These are phyloP conservation scores for Sinonovacula constricta DNA, from an alignment of 1,140 invertebrate genomes.

Conservation along the genomic window DNA sequence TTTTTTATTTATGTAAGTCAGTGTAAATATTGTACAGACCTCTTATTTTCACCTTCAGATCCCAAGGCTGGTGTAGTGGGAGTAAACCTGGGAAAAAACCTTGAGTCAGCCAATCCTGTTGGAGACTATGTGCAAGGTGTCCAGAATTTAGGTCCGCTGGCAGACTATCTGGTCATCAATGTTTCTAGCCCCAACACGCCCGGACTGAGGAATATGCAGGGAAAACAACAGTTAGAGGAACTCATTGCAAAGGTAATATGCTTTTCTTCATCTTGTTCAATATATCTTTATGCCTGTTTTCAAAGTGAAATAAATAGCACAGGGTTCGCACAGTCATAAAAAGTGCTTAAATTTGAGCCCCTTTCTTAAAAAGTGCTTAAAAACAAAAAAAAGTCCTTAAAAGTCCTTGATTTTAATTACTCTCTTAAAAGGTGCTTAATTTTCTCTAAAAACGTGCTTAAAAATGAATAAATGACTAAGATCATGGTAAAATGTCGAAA, in stretches of 20 bases:
- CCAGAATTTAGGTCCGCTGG: constrained; percentile 76
- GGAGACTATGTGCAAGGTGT: constrained; percentile 87
- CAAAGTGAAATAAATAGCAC: constrained; percentile 81
- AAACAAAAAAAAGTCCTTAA: too few species aligned
- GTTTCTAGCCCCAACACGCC: constrained; percentile 92
- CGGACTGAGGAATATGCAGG: constrained; percentile 91
- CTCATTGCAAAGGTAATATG: constrained; percentile 83
- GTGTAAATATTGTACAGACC: too few species aligned
- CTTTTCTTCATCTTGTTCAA: not conserved
- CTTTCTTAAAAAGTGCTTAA: too few species aligned
- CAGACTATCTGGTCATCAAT: constrained; percentile 82
- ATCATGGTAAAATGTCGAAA: too few species aligned
- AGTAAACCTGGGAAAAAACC: constrained; percentile 98
- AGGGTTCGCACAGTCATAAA: too few species aligned
- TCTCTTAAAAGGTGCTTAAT: too few species aligned
- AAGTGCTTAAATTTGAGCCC: too few species aligned
- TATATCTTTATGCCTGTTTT: constrained; percentile 79
- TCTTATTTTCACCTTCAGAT: too few species aligned
- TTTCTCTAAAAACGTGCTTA: too few species aligned
- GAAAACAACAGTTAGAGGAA: constrained; percentile 85
- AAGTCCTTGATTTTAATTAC: too few species aligned
- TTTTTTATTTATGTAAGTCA: too few species aligned
- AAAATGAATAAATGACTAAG: too few species aligned
- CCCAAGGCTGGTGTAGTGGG: constrained; percentile 82
- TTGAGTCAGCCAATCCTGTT: constrained; percentile 85